Conservation (phyloP, 2,797 vertebrate species). For the Chelonia mydas region DNA sequence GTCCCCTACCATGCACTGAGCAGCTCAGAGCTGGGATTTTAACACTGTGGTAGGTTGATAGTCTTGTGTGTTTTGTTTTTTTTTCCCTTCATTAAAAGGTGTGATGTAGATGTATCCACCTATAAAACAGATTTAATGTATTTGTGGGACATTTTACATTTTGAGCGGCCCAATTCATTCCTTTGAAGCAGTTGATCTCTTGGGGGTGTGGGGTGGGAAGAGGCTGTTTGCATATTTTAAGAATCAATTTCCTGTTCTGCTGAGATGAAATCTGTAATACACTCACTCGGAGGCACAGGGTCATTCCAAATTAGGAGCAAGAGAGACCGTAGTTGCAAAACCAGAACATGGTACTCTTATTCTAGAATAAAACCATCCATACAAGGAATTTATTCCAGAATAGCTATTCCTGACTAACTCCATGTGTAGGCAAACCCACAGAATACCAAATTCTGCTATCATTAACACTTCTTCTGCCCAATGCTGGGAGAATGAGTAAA, state of each 20-base stretch:
- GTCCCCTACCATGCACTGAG: too few species aligned
- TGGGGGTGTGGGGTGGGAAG: too few species aligned
- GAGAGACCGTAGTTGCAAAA: neutral
- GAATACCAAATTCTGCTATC: neutral
- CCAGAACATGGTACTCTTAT: fast-evolving
- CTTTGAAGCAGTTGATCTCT: neutral
- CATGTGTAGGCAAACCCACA: neutral
- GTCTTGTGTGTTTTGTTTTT: too few species aligned
- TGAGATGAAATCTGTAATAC: neutral
- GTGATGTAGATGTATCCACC: neutral
- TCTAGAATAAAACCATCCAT: neutral
- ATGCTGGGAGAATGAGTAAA: neutral
- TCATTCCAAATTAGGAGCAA: neutral
- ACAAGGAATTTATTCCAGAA: neutral
- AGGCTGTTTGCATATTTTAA: neutral
- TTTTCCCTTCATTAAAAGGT: neutral
- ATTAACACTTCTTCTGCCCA: fast-evolving
- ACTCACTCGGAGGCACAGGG: neutral
- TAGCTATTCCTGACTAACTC: neutral
- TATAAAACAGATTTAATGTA: too few species aligned
- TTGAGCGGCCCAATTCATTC: neutral
- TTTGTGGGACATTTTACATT: neutral
- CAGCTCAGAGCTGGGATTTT: neutral
- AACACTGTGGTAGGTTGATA: neutral
- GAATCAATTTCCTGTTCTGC: neutral